phyloP scores from a whole-genome alignment of 2,113 vertebrate species.

The Pipa parva region DNA sequence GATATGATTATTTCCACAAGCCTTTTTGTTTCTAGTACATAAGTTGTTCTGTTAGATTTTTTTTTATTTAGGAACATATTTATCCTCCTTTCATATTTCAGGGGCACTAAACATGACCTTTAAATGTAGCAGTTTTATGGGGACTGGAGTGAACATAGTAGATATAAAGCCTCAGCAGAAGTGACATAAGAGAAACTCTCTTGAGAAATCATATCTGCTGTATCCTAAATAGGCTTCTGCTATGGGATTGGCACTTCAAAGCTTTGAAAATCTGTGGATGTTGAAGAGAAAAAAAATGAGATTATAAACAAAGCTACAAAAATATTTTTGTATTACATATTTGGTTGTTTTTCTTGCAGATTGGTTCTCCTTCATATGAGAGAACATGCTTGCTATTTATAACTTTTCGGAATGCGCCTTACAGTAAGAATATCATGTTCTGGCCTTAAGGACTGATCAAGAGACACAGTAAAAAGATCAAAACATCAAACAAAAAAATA shows the following conservation, averaged over 20 bases:
- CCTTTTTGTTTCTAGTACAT: too few species aligned
- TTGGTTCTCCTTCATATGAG: not conserved
- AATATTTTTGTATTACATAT: not conserved
- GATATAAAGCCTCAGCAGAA: not conserved
- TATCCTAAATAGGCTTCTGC: not conserved
- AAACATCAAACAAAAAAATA: too few species aligned
- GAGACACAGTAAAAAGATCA: not conserved
- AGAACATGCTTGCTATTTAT: not conserved
- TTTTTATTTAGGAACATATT: too few species aligned
- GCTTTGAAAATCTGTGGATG: conserved; percentile 1
- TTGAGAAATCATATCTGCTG: conserved; percentile 11
- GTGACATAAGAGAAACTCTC: not conserved
- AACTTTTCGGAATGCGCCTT: not conserved
- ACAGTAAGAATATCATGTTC: not conserved
- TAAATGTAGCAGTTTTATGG: not conserved
- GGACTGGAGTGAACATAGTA: not conserved
- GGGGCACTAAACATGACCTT: too few species aligned
- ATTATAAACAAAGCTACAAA: conserved; percentile 2
- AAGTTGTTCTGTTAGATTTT: too few species aligned
- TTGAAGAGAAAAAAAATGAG: conserved; percentile 4
- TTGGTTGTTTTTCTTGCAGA: conserved; percentile 4
- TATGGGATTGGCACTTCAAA: conserved; percentile 7
- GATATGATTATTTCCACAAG: too few species aligned
- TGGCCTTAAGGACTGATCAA: not conserved
- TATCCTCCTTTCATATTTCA: too few species aligned